phyloP scores from a whole-genome alignment of 2,888 invertebrate species.

The Pyrgus malvae region DNA sequence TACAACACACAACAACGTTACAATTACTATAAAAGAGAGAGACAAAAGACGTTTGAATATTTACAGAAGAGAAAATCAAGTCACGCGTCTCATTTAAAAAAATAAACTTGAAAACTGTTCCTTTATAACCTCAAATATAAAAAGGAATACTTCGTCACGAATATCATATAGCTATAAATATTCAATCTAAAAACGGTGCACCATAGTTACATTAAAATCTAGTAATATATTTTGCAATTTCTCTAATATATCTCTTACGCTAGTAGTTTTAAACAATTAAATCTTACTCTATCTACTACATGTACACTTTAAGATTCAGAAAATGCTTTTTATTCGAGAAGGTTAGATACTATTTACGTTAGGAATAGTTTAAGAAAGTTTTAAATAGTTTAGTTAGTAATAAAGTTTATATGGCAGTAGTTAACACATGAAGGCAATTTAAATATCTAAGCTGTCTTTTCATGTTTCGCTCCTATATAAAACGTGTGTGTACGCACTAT shows the following conservation, averaged over 20 bases:
- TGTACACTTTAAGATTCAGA: slow-evolving; percentile 52
- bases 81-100: slow-evolving; percentile 55
- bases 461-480: slow-evolving; percentile 10
- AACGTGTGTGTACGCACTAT: slow-evolving; percentile 23
- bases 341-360: slow-evolving; percentile 28
- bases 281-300: slow-evolving; percentile 53
- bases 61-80: slow-evolving; percentile 60
- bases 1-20: slow-evolving; percentile 64
- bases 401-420: slow-evolving; percentile 31
- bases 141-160: slow-evolving; percentile 46
- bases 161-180: slow-evolving; percentile 47
- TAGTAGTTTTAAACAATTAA: slow-evolving; percentile 60
- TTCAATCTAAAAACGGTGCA: slow-evolving; percentile 70
- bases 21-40: slow-evolving; percentile 54
- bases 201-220: slow-evolving; percentile 67
- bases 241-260: slow-evolving; percentile 50
- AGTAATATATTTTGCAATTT: slow-evolving; percentile 56
- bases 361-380: slow-evolving; percentile 31
- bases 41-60: slow-evolving; percentile 49
- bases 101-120: slow-evolving; percentile 42
- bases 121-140: slow-evolving; percentile 47
- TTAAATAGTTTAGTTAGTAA: slow-evolving; percentile 20
- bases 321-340: slow-evolving; percentile 40
- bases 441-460: slow-evolving; percentile 23
- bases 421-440: slow-evolving; percentile 30